These are phyloP conservation scores for Bombus consobrinus DNA, from an alignment of 1,140 invertebrate species.

Conservation along the genomic window DNA sequence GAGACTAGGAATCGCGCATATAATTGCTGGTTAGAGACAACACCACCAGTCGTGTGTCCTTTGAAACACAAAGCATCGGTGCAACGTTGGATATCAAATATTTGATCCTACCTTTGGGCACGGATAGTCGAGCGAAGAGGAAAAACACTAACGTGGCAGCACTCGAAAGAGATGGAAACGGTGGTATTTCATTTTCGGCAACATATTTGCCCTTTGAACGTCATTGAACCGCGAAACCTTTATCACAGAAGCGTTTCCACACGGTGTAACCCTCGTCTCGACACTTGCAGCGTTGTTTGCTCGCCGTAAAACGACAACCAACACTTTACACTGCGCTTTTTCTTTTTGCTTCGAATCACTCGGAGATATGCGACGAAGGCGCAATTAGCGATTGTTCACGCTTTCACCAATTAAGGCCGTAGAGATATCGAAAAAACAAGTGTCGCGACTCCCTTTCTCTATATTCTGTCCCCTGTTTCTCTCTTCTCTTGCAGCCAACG, in stretches of 20 bases:
- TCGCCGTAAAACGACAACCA: slow-evolving; percentile 37
- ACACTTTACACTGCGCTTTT: slow-evolving; percentile 12
- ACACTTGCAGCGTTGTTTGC: slow-evolving; percentile 53
- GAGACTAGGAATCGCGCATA: background rate
- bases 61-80: background rate
- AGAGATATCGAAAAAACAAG: slow-evolving; percentile 28
- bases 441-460: background rate
- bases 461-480: background rate
- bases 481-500: background rate
- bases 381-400: slow-evolving; percentile 55
- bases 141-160: background rate
- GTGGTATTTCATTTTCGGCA: slow-evolving; percentile 16
- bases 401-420: slow-evolving; percentile 44
- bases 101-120: background rate
- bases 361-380: background rate
- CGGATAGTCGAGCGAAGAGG: background rate
- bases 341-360: background rate
- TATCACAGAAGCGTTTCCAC: slow-evolving; percentile 21
- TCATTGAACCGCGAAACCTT: slow-evolving; percentile 50
- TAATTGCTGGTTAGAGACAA: background rate
- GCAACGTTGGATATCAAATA: background rate
- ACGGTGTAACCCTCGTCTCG: slow-evolving; percentile 26
- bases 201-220: slow-evolving; percentile 55
- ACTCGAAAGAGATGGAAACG: background rate
- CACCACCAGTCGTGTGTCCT: background rate